These are phyloP conservation scores for Callipepla squamata DNA, from an alignment of 2,113 vertebrate genomes.

Conservation along the genomic window DNA sequence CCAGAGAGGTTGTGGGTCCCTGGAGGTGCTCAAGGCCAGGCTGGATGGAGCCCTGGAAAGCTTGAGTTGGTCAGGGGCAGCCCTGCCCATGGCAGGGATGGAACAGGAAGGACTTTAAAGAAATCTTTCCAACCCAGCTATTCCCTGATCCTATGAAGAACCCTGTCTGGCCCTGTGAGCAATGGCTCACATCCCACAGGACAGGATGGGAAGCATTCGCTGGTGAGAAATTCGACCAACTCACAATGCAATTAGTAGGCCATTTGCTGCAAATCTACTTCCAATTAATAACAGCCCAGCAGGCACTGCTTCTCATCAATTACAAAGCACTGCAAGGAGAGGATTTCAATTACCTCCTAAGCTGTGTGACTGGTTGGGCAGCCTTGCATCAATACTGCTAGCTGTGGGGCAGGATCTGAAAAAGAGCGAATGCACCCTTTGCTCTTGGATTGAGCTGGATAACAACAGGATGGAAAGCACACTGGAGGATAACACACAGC, in stretches of 20 bases:
- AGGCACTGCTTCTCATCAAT: not conserved
- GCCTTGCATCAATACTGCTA: not conserved
- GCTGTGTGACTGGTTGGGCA: not conserved
- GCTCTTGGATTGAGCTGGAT: not conserved
- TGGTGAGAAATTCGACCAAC: not conserved
- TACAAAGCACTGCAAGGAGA: not conserved
- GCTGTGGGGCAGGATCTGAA: not conserved
- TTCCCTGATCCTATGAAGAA: not conserved
- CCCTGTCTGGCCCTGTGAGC: fast-evolving
- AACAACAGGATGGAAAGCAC: not conserved
- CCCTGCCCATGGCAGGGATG: not conserved
- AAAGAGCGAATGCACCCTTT: not conserved
- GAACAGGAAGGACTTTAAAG: not conserved
- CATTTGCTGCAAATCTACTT: not conserved
- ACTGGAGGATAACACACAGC: fast-evolving
- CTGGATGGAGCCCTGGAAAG: not conserved
- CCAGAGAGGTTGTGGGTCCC: not conserved
- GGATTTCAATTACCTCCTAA: conserved; percentile 38
- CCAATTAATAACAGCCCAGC: conserved; percentile 21
- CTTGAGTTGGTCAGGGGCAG: not conserved
- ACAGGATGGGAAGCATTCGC: not conserved
- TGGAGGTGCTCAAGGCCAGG: not conserved
- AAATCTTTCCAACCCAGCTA: not conserved
- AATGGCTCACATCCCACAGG: fast-evolving
- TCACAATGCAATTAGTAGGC: not conserved